phyloP scores from a whole-genome alignment of 2,113 vertebrate genomes.

The Oncorhynchus tshawytscha region DNA sequence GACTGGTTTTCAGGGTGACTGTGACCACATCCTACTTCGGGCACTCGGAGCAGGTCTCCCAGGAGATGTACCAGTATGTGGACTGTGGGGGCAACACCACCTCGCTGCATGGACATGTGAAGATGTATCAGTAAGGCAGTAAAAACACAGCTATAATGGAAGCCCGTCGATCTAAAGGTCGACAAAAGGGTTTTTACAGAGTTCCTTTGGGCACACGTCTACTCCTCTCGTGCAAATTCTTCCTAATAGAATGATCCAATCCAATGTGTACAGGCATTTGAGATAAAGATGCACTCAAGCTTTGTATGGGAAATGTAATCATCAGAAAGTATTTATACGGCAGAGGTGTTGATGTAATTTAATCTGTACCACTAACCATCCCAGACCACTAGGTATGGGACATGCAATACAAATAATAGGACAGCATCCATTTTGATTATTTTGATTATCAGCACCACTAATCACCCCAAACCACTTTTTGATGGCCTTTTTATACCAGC shows the following conservation, averaged over 20 bases:
- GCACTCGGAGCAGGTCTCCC: slow-evolving; percentile 90
- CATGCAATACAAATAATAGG: background rate
- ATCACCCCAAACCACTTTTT: background rate
- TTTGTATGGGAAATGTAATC: background rate
- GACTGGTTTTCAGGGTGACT: slow-evolving; percentile 77
- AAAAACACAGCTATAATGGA: background rate
- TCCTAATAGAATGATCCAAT: background rate
- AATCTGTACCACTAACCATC: background rate
- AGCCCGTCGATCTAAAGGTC: background rate
- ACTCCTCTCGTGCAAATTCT: background rate
- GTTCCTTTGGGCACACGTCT: background rate
- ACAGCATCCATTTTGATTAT: background rate
- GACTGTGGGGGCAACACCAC: slow-evolving; percentile 94
- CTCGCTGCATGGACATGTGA: slow-evolving; percentile 75
- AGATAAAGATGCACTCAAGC: slow-evolving; percentile 54
- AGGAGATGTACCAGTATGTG: slow-evolving; percentile 93
- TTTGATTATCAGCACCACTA: slow-evolving; percentile 24
- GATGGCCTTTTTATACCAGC: background rate
- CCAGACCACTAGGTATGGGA: slow-evolving; percentile 3
- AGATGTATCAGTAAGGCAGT: slow-evolving; percentile 49
- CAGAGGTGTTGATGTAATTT: background rate
- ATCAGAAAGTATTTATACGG: slow-evolving; percentile 5
- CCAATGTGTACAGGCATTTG: slow-evolving; percentile 14
- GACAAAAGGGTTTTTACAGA: background rate
- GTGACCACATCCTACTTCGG: slow-evolving; percentile 91